Base-by-base conservation (phyloP, 1,140 invertebrate genomes). In the Portunus trituberculatus region DNA sequence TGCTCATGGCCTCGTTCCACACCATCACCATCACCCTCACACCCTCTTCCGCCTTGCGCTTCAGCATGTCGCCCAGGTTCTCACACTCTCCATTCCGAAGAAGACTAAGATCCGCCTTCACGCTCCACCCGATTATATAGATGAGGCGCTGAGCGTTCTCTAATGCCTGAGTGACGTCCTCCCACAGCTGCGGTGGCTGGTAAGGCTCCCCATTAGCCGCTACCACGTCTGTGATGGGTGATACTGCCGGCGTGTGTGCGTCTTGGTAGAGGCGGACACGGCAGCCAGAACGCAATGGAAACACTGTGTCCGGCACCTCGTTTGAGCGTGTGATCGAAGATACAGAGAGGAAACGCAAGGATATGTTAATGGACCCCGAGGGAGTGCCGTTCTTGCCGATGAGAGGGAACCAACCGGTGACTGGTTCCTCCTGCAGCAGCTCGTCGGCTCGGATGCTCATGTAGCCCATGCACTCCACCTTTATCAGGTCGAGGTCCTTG, bases 111-210 rank as follows among this genome's bases (percentile, higher is more conserved):
- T 94, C 96, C 31, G 96, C 93, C 39, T 96, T 96, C 8, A 96
- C 95, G 89, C 96, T 96, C 96, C 96, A 96, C 29, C 96, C 96
- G 76, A 96, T 96, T 48, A 96, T 96, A 82, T 96, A 96, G n/a
- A 96, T 96, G 16, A 96, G 92, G 46, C 95, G 96, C 59, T 96
- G 86, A n/a, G 96, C 96, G 52, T 94, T 91, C 39, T 95, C 59
- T 7, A 96, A 87, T 28, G 95, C 89, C 8, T 94, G 95, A 20
- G 95, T 91, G 39, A 96, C 83, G 67, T 96, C 96, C 4, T 95
- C 76, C 96, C 96, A 96, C 16, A 95, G 67, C 10, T 96, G 96
- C n/a, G 96, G 91, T 16, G 96, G 96, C 29, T 94, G 87, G 87
- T 96, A 96, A 6, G 88, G 91, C 7, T 94, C 91, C 16, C 96